phyloP scores from a whole-genome alignment of 2,888 invertebrate species.

The Serripes groenlandicus region DNA sequence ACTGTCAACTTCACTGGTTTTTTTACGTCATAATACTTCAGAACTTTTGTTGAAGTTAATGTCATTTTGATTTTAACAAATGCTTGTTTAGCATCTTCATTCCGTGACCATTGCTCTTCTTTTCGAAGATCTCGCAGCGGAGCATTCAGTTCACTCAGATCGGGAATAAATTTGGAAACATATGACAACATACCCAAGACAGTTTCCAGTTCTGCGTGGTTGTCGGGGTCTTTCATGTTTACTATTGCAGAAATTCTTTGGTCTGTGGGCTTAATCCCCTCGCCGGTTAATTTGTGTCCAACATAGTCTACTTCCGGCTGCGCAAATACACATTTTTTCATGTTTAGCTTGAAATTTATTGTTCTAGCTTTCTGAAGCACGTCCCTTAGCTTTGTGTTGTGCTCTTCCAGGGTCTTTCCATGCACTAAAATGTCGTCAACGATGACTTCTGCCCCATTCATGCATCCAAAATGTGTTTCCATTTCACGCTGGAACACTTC shows the following conservation, averaged over 20 bases:
- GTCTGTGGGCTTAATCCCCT: slow-evolving; percentile 39
- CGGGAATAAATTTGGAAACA: slow-evolving; percentile 37
- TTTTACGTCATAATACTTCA: slow-evolving; percentile 49
- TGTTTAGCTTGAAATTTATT: slow-evolving; percentile 50
- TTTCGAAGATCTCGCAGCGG: slow-evolving; percentile 41
- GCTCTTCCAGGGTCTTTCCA: neutral
- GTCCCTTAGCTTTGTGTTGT: slow-evolving; percentile 21
- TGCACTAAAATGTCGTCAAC: slow-evolving; percentile 14
- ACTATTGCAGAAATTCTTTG: slow-evolving; percentile 23
- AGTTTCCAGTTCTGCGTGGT: slow-evolving; percentile 40
- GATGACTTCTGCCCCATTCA: slow-evolving; percentile 17
- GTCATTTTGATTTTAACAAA: slow-evolving; percentile 62
- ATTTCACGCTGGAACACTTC: slow-evolving; percentile 37
- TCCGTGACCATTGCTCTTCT: slow-evolving; percentile 14
- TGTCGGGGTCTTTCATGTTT: slow-evolving; percentile 38
- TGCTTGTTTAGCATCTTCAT: slow-evolving; percentile 1
- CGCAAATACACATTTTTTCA: slow-evolving; percentile 40
- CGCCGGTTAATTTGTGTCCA: slow-evolving; percentile 46
- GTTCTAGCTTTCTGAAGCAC: slow-evolving; percentile 37
- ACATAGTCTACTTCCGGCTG: slow-evolving; percentile 56
- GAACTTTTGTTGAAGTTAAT: slow-evolving; percentile 50
- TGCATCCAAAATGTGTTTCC: slow-evolving; percentile 8
- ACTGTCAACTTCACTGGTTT: slow-evolving; percentile 35
- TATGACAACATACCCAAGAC: slow-evolving; percentile 39
- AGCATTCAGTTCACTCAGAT: slow-evolving; percentile 31